A percentile compares a stretch with the other conserved stretches of the same genome.
phyloP scores from a whole-genome alignment of 2,113 vertebrate genomes.

The Hipposideros armiger region DNA sequence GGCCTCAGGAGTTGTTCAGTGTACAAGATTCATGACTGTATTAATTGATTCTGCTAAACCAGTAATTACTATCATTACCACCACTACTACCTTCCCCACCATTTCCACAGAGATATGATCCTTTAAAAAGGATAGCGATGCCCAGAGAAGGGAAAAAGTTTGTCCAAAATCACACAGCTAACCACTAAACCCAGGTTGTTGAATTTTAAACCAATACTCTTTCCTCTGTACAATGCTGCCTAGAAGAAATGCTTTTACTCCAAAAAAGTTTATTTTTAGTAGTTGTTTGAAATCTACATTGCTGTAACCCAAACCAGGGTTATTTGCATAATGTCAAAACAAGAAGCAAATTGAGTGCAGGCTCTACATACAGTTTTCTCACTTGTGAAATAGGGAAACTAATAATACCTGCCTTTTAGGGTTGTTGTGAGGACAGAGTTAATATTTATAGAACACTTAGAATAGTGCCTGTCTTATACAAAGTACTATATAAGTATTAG shows the following conservation, averaged over 20 bases:
- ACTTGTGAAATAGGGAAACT: not conserved
- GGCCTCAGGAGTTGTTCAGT: not conserved
- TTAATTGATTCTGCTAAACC: not conserved
- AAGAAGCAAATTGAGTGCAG: not conserved
- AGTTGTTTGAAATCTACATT: not conserved
- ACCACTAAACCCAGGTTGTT: not conserved
- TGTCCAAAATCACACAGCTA: not conserved
- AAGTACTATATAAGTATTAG: not conserved
- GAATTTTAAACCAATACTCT: not conserved
- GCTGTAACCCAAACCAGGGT: not conserved
- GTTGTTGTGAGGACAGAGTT: not conserved
- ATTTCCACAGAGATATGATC: rapidly evolving
- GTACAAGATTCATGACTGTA: rapidly evolving
- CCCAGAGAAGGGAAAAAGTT: not conserved
- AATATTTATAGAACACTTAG: not conserved
- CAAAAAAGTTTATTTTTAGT: not conserved
- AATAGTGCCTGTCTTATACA: not conserved
- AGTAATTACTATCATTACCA: too few relatives aligned
- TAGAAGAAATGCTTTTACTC: not conserved
- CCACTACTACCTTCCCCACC: rapidly evolving
- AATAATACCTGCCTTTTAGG: not conserved
- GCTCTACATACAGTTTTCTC: not conserved
- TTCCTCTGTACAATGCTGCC: not conserved
- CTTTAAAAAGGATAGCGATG: not conserved
- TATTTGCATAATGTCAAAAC: not conserved